These are phyloP conservation scores for Corythornis vintsioides DNA, from an alignment of 2,113 vertebrate species.

Conservation along the genomic window DNA sequence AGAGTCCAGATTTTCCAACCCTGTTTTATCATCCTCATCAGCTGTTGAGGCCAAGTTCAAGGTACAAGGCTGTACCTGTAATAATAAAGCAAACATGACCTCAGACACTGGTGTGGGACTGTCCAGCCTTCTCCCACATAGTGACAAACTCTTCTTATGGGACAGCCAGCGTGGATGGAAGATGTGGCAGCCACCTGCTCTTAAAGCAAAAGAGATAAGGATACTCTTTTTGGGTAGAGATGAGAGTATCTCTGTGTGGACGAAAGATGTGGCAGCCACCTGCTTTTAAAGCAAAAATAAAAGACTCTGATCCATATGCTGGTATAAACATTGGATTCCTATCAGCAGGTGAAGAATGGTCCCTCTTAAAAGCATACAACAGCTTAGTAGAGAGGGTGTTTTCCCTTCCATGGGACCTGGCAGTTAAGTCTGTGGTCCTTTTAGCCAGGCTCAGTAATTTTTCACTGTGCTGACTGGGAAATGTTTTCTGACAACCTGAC, in stretches of 20 bases:
- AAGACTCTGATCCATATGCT: not conserved
- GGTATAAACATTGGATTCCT: not conserved
- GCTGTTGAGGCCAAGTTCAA: not conserved
- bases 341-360: not conserved
- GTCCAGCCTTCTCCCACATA: not conserved
- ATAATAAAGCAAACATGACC: fast-evolving
- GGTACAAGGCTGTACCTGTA: not conserved
- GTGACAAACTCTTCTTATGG: not conserved
- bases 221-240: not conserved
- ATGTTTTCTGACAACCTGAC: not conserved
- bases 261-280: not conserved
- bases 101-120: fast-evolving
- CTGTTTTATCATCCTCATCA: not conserved
- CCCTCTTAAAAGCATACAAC: not conserved
- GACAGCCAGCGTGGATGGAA: fast-evolving
- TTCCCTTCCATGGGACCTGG: not conserved
- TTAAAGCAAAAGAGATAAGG: not conserved
- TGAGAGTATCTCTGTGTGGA: not conserved
- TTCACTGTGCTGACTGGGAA: not conserved
- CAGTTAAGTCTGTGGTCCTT: not conserved
- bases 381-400: not conserved
- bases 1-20: not conserved
- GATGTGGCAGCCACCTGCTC: not conserved
- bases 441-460: not conserved
- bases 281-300: not conserved